A percentile compares a stretch with the other conserved stretches of the same genome.
phyloP scores from a whole-genome alignment of 2,888 invertebrate genomes.

The Cetonia aurata region DNA sequence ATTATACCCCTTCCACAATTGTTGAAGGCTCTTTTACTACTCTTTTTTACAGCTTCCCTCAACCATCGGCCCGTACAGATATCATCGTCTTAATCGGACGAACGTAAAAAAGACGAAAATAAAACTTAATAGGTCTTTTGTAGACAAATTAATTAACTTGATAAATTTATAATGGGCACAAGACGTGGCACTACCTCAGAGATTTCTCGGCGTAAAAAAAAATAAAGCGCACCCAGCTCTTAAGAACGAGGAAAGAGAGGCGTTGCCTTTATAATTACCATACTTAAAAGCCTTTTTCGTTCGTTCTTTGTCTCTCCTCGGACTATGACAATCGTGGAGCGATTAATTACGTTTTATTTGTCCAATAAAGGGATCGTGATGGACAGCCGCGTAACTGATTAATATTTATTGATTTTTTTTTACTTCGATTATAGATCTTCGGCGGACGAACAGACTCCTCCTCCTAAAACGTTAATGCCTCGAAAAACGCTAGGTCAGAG shows the following conservation, averaged over 20 bases:
- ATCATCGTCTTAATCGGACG: background rate
- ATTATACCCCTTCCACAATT: no score
- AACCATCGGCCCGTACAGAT: background rate
- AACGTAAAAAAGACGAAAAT: background rate
- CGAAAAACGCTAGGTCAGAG: conserved; percentile 31
- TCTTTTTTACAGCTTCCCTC: background rate
- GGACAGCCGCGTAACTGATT: conserved; percentile 34
- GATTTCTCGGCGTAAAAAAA: background rate
- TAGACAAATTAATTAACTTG: conserved; percentile 43
- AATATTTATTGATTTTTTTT: conserved; percentile 41
- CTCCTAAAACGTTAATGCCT: conserved; percentile 6
- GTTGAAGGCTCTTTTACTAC: no score
- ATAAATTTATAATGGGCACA: conserved; percentile 39
- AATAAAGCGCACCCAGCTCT: background rate
- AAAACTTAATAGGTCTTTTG: conserved; percentile 41
- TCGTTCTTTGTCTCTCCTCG: conserved; percentile 4
- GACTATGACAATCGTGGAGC: conserved; percentile 28
- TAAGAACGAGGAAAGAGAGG: background rate
- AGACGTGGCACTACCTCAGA: conserved; percentile 13
- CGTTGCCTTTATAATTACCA: conserved; percentile 30
- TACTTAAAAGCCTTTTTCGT: conserved; percentile 25
- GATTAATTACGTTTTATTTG: conserved; percentile 40
- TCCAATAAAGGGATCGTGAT: conserved; percentile 34
- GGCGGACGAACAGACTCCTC: background rate
- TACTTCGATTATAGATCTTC: conserved; percentile 15